phyloP scores from a whole-genome alignment of 2,888 invertebrate species.

The Melinaea menophilus region DNA sequence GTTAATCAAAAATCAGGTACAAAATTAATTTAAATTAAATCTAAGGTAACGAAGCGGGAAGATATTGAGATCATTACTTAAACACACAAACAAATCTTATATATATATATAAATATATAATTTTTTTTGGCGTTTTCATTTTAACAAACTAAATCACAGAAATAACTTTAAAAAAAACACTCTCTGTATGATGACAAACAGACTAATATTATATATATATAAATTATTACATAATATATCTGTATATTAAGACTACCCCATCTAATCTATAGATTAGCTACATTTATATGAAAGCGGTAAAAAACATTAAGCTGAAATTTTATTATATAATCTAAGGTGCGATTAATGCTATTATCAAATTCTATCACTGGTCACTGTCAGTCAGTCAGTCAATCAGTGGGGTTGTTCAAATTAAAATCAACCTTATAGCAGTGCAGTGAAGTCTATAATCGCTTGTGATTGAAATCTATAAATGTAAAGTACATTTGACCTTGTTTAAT shows the following conservation, averaged over 20 bases:
- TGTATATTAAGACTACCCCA: no score
- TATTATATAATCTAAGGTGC: no score
- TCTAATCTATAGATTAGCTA: no score
- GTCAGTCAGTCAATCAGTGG: slow-evolving; percentile 49
- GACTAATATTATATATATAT: background rate
- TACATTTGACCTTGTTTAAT: slow-evolving; percentile 35
- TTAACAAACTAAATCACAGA: slow-evolving; percentile 71
- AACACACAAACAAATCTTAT: slow-evolving; percentile 42
- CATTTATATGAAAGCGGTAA: no score
- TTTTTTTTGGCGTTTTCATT: slow-evolving; percentile 64
- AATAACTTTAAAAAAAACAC: slow-evolving; percentile 42
- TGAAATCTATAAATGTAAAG: slow-evolving; percentile 19
- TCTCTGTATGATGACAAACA: background rate
- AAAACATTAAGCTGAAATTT: background rate
- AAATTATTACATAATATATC: background rate
- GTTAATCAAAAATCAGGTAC: slow-evolving; percentile 74
- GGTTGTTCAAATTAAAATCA: slow-evolving; percentile 33
- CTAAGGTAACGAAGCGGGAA: slow-evolving; percentile 75
- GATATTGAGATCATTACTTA: slow-evolving; percentile 66
- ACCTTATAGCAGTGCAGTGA: slow-evolving; percentile 40
- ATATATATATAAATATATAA: slow-evolving; percentile 43
- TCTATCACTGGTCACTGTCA: slow-evolving; percentile 51
- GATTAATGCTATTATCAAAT: slow-evolving; percentile 45
- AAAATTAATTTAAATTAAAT: slow-evolving; percentile 70
- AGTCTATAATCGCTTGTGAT: slow-evolving; percentile 29